phyloP scores from a whole-genome alignment of 37 sponge, comb jelly and placozoan species.

The Axinella damicornis region DNA sequence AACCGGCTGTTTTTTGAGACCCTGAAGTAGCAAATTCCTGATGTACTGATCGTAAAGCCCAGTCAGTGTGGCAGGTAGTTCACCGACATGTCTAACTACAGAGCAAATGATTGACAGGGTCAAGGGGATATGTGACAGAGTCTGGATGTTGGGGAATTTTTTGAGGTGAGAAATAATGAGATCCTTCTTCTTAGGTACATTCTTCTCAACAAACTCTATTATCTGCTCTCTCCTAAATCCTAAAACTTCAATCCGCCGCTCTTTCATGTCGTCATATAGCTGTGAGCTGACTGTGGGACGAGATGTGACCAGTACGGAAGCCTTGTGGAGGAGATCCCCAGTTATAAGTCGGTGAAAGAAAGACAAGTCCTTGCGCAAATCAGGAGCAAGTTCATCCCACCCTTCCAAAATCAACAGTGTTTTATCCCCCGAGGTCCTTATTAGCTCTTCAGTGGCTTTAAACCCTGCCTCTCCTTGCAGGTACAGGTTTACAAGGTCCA shows the following conservation, averaged over 20 bases:
- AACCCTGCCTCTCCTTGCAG: too few relatives aligned
- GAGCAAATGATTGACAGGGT: slow-evolving; percentile 10
- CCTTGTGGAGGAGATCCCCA: not conserved
- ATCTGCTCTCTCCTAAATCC: not conserved
- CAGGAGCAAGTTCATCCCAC: slow-evolving; percentile 10
- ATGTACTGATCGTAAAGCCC: not conserved
- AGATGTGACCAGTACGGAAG: slow-evolving; percentile 11
- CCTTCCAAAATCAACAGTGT: slow-evolving; percentile 4
- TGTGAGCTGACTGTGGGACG: not conserved
- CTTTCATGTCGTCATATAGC: not conserved
- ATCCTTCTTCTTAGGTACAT: not conserved
- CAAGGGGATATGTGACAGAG: slow-evolving; percentile 4
- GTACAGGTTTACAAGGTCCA: not conserved
- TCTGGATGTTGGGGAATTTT: not conserved
- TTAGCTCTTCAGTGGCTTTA: not conserved
- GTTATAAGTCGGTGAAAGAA: not conserved
- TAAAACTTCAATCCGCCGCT: not conserved
- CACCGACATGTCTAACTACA: not conserved
- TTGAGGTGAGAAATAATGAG: not conserved
- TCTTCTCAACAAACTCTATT: not conserved
- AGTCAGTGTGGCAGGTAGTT: slow-evolving; percentile 2
- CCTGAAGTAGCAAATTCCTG: not conserved
- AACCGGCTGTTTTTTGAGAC: not conserved
- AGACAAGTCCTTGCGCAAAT: not conserved
- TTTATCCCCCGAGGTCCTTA: not conserved